Conservation (phyloP, 2,888 invertebrate species). For the Drosophila differens region DNA sequence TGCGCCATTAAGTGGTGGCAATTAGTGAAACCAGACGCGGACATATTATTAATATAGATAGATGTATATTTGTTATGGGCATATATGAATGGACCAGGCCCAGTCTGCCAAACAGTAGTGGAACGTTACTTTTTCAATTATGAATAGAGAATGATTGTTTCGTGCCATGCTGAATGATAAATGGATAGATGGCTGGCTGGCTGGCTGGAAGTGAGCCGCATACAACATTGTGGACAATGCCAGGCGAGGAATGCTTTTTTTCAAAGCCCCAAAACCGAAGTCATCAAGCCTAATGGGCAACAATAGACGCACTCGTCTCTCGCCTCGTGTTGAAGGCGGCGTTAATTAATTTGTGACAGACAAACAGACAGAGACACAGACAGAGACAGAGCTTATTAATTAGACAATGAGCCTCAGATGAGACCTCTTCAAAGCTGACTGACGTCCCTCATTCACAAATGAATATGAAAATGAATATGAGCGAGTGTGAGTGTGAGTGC, state of each 20-base stretch:
- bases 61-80: background rate
- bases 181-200: conserved; percentile 32
- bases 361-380: conserved; percentile 22
- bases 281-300: conserved; percentile 64
- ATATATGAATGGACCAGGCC: background rate
- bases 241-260: conserved; percentile 26
- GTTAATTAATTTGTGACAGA: conserved; percentile 73
- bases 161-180: conserved; percentile 49
- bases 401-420: conserved; percentile 59
- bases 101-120: conserved; percentile 70
- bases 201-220: conserved; percentile 7
- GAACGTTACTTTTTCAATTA: conserved; percentile 75
- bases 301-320: conserved; percentile 35
- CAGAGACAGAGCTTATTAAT: conserved; percentile 62
- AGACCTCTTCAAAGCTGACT: conserved; percentile 17
- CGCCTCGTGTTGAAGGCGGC: conserved; percentile 32
- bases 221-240: conserved; percentile 24
- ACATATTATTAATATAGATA: background rate
- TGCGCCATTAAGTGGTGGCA: conserved; percentile 74
- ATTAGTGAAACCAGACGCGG: conserved; percentile 58
- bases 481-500: conserved; percentile 1
- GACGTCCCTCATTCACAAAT: background rate
- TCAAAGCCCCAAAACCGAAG: conserved; percentile 24
- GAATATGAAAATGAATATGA: background rate
- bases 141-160: conserved; percentile 76